Evolutionary conservation across 2,113 vertebrate genomes (phyloP).

Genomic region (Notothenia rossii): DNA sequence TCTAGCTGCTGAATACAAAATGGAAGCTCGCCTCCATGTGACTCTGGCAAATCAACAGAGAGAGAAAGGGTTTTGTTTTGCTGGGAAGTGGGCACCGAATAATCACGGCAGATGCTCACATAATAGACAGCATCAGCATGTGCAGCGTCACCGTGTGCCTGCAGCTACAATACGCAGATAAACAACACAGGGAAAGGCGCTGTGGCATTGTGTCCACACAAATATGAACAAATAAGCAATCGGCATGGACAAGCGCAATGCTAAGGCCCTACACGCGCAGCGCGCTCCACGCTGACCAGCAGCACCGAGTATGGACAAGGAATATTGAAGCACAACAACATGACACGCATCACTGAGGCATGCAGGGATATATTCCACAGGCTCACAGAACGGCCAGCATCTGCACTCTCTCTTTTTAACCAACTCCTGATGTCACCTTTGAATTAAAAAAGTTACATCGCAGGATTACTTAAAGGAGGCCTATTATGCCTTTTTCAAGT

Average conservation of each 20-base stretch:
- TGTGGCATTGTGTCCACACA: constrained; percentile 1
- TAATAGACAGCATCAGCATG: constrained; percentile 11
- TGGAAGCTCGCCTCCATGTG: not conserved
- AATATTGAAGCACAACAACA: not conserved
- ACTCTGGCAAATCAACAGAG: constrained; percentile 40
- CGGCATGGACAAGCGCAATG: not conserved
- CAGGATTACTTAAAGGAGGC: constrained; percentile 5
- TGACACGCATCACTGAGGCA: constrained; percentile 2
- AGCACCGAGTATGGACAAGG: not conserved
- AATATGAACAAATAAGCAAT: constrained; percentile 16
- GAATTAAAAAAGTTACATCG: constrained; percentile 20
- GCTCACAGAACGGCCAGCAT: constrained; percentile 2
- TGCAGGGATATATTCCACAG: constrained; percentile 4
- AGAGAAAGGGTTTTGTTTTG: constrained; percentile 38
- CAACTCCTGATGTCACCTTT: constrained; percentile 21
- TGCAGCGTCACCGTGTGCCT: not conserved
- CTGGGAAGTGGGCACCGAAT: not conserved
- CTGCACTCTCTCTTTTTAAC: constrained; percentile 31
- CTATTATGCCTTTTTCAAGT: no score
- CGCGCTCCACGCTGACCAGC: not conserved
- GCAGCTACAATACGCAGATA: constrained; percentile 15
- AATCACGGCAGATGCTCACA: constrained; percentile 25
- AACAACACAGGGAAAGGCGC: not conserved
- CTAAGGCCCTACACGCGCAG: not conserved
- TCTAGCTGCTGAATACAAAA: constrained; percentile 26